Evolutionary conservation across 2,113 vertebrate species (phyloP).

Genomic region (Leuciscus idus): DNA sequence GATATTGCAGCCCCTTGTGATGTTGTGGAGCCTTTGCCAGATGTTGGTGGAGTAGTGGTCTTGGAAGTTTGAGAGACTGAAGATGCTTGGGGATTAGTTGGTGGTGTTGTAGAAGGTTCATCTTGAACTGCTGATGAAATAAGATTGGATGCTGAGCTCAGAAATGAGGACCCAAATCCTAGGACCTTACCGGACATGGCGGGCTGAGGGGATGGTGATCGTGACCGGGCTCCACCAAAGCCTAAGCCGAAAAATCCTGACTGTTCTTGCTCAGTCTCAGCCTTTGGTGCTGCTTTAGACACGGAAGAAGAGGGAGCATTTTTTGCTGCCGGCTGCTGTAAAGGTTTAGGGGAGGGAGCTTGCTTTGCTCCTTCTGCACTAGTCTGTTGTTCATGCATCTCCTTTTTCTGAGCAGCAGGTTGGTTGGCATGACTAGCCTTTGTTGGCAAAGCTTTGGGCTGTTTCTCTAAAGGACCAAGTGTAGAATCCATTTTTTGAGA

Average conservation of each 20-base stretch:
- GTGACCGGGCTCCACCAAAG: conserved; percentile 67
- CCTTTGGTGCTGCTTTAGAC: conserved; percentile 30
- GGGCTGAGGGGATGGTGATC: conserved; percentile 60
- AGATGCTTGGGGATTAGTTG: conserved; percentile 68
- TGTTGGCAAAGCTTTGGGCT: conserved; percentile 53
- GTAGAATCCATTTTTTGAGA: conserved; percentile 61
- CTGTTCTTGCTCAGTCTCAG: conserved; percentile 62
- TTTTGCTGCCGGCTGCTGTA: conserved; percentile 38
- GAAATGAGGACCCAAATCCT: conserved; percentile 72
- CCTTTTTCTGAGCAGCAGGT: conserved; percentile 57
- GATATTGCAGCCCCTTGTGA: not conserved
- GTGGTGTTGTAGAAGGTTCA: conserved; percentile 64
- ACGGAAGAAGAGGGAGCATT: conserved; percentile 8
- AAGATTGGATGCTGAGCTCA: conserved; percentile 77
- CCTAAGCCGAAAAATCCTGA: conserved; percentile 71
- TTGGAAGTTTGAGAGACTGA: conserved; percentile 48
- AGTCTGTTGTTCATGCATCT: conserved; percentile 52
- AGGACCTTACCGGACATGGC: conserved; percentile 76
- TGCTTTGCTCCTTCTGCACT: conserved; percentile 25
- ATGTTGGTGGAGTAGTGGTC: conserved; percentile 53
- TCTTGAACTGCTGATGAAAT: conserved; percentile 75
- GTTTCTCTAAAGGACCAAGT: conserved; percentile 66
- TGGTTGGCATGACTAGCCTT: conserved; percentile 54
- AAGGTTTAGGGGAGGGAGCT: conserved; percentile 37
- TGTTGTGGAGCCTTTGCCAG: conserved; percentile 57